Evolutionary conservation across 2,888 invertebrate species (phyloP).

Genomic region (Idaea aversata): DNA sequence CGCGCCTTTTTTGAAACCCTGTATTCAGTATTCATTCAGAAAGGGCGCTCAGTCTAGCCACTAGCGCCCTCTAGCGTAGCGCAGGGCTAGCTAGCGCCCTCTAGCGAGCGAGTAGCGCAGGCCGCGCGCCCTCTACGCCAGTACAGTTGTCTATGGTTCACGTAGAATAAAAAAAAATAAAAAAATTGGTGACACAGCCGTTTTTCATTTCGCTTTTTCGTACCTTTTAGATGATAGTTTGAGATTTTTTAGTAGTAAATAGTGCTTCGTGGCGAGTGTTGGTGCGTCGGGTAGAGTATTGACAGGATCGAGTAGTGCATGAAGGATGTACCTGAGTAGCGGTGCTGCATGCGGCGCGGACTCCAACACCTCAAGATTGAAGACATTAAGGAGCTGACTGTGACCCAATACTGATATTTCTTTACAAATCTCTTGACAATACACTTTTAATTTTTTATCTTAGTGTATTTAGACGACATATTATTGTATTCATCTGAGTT

Average conservation of each 20-base stretch:
- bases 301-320: not conserved
- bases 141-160: constrained; percentile 68
- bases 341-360: constrained; percentile 46
- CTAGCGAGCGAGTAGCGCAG: constrained; percentile 61
- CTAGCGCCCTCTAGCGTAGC: constrained; percentile 56
- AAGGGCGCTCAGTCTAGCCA: constrained; percentile 33
- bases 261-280: not conserved
- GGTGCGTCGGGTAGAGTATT: constrained; percentile 5
- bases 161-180: constrained; percentile 64
- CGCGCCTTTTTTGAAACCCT: constrained; percentile 43
- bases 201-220: constrained; percentile 75
- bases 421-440: constrained; percentile 30
- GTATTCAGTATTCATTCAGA: constrained; percentile 20
- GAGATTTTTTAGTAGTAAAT: constrained; percentile 7
- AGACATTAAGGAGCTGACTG: constrained; percentile 24
- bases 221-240: constrained; percentile 56
- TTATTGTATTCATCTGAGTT: constrained; percentile 2
- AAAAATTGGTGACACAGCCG: constrained; percentile 73
- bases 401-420: constrained; percentile 48
- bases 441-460: not conserved
- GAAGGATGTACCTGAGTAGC: constrained; percentile 46
- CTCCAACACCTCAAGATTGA: constrained; percentile 37
- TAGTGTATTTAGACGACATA: not conserved
- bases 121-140: constrained; percentile 73
- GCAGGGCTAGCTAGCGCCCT: constrained; percentile 51